These are phyloP conservation scores for Pao palembangensis DNA, from an alignment of 2,113 vertebrate genomes.

Conservation along the genomic window DNA sequence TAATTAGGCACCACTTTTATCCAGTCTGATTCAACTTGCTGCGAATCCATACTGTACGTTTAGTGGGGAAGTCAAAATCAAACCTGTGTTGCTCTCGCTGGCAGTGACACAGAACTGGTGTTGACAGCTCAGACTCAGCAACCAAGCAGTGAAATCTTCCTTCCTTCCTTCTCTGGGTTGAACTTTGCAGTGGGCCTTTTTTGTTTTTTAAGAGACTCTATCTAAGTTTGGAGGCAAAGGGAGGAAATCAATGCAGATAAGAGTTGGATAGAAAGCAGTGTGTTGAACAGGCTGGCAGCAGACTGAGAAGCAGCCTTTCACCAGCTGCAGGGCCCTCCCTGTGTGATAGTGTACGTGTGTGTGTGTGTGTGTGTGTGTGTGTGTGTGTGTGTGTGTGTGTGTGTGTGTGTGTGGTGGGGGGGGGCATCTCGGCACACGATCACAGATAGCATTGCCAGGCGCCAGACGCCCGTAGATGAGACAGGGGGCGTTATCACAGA, in stretches of 20 bases:
- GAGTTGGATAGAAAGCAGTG: constrained; percentile 61
- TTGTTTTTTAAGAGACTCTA: constrained; percentile 46
- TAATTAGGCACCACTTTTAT: constrained; percentile 39
- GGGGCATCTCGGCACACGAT: constrained; percentile 52
- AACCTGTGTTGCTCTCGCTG: not conserved
- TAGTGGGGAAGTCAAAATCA: constrained; percentile 22
- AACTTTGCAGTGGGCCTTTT: constrained; percentile 44
- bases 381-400: too few relatives aligned
- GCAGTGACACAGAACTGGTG: constrained; percentile 4
- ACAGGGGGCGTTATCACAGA: constrained; percentile 49
- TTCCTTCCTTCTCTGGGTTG: constrained; percentile 30
- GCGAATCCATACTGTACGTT: not conserved
- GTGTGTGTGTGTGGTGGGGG: not conserved
- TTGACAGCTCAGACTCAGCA: constrained; percentile 21
- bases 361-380: constrained; percentile 3
- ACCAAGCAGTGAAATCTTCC: constrained; percentile 25
- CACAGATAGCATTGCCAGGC: constrained; percentile 56
- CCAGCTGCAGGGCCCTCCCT: constrained; percentile 60
- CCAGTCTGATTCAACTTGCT: constrained; percentile 3
- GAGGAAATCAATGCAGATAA: constrained; percentile 62
- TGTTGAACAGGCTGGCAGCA: constrained; percentile 61
- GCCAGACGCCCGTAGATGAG: constrained; percentile 57
- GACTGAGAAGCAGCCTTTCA: constrained; percentile 60
- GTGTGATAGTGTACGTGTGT: constrained; percentile 29
- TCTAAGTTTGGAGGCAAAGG: constrained; percentile 63